Base-by-base conservation (phyloP, 2,113 vertebrate genomes). In the Mus pahari region DNA sequence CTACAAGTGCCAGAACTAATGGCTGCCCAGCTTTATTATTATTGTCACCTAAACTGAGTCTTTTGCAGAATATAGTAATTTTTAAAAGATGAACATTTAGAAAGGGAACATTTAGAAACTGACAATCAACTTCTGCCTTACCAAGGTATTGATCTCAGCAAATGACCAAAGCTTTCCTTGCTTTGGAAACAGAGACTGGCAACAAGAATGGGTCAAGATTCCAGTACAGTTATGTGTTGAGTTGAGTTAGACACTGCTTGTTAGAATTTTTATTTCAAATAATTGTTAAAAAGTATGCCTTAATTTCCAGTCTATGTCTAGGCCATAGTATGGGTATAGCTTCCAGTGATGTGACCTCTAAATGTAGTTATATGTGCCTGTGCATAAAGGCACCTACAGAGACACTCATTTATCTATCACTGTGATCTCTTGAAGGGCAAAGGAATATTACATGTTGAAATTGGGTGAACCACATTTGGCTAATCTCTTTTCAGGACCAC, bases 281-380 rank as follows among this genome's bases (percentile, higher is more conserved):
- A 92, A 86, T 75, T 55, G 26, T 94, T 70, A 66, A 36, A 48
- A 71, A 62, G 73, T 22, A 91, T 39, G 53, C 45, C 58, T 95
- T 96, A 86, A 94, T 91, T 94, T 96, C 58, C n/a, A 73, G 77
- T 75, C 19, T 91, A 81, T 8, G 89, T 96, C 20, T 92, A 81
- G 89, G 36, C 39, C 60, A 58, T 88, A 62, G 77, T 45, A 36
- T n/a, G 50, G 55, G 55, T 36, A 71, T 94, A 77, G 24, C 55
- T 93, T 39, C 31, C 55, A 84, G 74, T 87, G 16, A 94, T n/a
- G 9, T 90, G 89, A 91, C 28, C 33, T 84, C 19, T 71, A 19
- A n/a, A 91, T 66, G 26, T 78, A n/a, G 75, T 79, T 88, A 39
- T 84, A 7, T 77, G 20, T 77, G 36, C 12, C 48, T 60, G 28